These are phyloP conservation scores for Cydia splendana DNA, from an alignment of 1,140 invertebrate genomes.

Conservation along the genomic window DNA sequence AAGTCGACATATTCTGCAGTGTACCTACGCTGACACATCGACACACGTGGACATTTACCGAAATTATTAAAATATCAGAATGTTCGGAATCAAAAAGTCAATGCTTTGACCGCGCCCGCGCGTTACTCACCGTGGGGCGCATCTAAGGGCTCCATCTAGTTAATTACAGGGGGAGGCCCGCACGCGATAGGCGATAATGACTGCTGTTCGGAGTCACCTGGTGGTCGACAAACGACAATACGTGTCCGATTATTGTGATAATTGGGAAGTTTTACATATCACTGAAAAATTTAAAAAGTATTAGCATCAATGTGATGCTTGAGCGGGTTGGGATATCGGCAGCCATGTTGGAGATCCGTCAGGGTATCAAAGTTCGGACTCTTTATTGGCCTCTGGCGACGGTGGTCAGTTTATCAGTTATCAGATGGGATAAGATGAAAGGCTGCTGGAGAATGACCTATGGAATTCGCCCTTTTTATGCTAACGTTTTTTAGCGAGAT, in stretches of 20 bases:
- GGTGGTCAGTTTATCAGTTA: not conserved
- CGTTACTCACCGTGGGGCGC: slow-evolving; percentile 21
- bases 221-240: slow-evolving; percentile 7
- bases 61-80: slow-evolving; percentile 4
- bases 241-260: not conserved
- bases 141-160: slow-evolving; percentile 45
- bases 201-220: slow-evolving; percentile 3
- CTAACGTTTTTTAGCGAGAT: not conserved
- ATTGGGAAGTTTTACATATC: not conserved
- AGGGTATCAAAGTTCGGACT: no score
- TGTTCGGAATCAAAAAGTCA: slow-evolving; percentile 22
- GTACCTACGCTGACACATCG: not conserved
- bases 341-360: no score
- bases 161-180: slow-evolving; percentile 51
- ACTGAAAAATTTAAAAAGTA: not conserved
- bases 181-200: slow-evolving; percentile 27
- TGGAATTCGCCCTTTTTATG: not conserved
- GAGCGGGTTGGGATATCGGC: no score
- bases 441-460: not conserved
- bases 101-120: slow-evolving; percentile 17
- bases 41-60: not conserved
- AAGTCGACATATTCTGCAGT: no score
- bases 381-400: no score
- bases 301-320: not conserved
- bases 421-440: not conserved